Evolutionary conservation across 2,113 vertebrate species (phyloP).

Genomic region (human): DNA sequence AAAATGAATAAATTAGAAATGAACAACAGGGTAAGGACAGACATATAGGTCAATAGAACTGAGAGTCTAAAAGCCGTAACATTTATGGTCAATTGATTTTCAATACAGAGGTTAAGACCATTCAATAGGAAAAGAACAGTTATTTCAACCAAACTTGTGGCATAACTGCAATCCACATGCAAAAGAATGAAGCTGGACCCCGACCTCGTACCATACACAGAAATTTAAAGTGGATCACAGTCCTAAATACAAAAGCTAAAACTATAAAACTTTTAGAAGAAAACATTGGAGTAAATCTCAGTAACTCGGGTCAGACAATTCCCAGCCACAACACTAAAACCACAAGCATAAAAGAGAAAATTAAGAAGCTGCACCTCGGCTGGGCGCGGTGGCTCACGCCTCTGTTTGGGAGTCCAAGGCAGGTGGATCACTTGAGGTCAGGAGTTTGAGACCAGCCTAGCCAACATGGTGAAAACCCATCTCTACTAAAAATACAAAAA

Average conservation of each 20-base stretch:
- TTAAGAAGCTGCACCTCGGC: neutral
- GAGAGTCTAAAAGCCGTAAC: neutral
- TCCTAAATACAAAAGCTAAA: neutral
- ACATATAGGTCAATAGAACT: neutral
- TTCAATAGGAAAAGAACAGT: neutral
- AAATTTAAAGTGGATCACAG: neutral
- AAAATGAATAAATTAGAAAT: constrained; percentile 38
- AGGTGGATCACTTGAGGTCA: too few relatives aligned
- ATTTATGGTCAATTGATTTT: constrained; percentile 25
- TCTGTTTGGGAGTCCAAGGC: too few relatives aligned
- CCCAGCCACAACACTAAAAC: constrained; percentile 7
- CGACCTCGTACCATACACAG: neutral
- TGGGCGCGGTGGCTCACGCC: too few relatives aligned
- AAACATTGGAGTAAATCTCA: neutral
- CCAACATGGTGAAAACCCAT: too few relatives aligned
- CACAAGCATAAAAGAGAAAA: constrained; percentile 33
- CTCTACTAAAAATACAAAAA: too few relatives aligned
- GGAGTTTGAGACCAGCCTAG: too few relatives aligned
- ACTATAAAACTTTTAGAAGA: neutral
- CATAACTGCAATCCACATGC: neutral
- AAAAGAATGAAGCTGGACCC: constrained; percentile 13
- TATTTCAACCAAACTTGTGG: constrained; percentile 18
- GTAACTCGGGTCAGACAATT: neutral
- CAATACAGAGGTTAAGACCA: neutral
- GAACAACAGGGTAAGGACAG: neutral